Evolutionary conservation across 2,797 vertebrate species (phyloP).

Genomic region (Podargus strigoides): DNA sequence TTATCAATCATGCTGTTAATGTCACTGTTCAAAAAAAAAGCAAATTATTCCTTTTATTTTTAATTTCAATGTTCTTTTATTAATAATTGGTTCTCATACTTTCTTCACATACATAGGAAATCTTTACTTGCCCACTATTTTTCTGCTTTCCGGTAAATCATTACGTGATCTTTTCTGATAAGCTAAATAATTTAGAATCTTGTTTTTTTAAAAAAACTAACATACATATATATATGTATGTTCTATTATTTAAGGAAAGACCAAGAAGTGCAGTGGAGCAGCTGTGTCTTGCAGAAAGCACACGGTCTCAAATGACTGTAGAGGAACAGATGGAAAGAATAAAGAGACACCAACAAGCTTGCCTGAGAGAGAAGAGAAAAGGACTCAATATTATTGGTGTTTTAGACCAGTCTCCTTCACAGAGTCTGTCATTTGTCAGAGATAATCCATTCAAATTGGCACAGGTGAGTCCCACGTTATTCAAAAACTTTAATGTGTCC

Average conservation of each 20-base stretch:
- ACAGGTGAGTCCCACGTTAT: constrained; percentile 75
- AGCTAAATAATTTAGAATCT: background rate
- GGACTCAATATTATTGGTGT: constrained; percentile 75
- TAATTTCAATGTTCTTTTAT: background rate
- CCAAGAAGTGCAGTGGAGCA: constrained; percentile 92
- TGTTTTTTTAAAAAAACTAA: background rate
- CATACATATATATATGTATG: background rate
- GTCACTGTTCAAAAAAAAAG: background rate
- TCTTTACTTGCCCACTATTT: background rate
- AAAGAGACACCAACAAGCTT: constrained; percentile 90
- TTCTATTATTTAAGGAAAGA: constrained; percentile 79
- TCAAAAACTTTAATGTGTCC: background rate
- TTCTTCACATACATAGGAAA: background rate
- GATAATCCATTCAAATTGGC: constrained; percentile 78
- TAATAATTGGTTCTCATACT: background rate
- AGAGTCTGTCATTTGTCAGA: constrained; percentile 77
- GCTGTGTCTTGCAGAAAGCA: constrained; percentile 80
- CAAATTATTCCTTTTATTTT: background rate
- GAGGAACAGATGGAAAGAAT: constrained; percentile 98
- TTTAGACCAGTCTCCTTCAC: constrained; percentile 83
- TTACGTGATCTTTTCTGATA: background rate
- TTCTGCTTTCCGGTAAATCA: background rate
- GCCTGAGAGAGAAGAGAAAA: constrained; percentile 88
- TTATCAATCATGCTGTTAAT: background rate
- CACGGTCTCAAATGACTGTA: constrained; percentile 90